Evolutionary conservation across 2,888 invertebrate genomes (phyloP).

Genomic region (Zonitis immaculata): DNA sequence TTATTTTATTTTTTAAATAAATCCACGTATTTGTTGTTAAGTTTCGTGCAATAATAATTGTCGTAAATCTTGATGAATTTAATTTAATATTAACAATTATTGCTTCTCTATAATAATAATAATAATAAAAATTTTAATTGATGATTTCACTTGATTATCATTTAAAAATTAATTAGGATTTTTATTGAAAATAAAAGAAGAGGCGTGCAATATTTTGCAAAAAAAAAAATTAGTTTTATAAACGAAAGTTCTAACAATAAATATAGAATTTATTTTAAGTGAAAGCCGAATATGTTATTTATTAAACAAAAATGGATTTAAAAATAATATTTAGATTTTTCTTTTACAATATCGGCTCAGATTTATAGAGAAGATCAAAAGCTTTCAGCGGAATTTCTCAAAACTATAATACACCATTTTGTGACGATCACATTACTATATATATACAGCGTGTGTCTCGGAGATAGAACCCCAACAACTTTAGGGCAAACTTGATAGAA

Average conservation of each 20-base stretch:
- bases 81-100: too few relatives aligned
- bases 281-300: conserved; percentile 21
- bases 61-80: not conserved
- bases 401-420: too few relatives aligned
- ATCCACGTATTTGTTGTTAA: not conserved
- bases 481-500: too few relatives aligned
- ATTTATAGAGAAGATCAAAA: conserved; percentile 5
- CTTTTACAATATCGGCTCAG: too few relatives aligned
- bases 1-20: too few relatives aligned
- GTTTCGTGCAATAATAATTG: not conserved
- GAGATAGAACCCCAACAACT: too few relatives aligned
- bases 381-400: conserved; percentile 41
- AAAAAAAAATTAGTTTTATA: not conserved
- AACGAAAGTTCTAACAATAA: not conserved
- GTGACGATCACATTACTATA: too few relatives aligned
- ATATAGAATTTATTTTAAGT: conserved; percentile 25
- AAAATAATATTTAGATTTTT: too few relatives aligned
- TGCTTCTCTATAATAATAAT: too few relatives aligned
- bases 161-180: not conserved
- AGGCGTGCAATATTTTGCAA: too few relatives aligned
- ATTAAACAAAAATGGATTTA: conserved; percentile 13
- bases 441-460: too few relatives aligned
- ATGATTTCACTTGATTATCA: not conserved
- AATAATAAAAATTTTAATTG: too few relatives aligned
- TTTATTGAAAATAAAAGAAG: not conserved